Evolutionary conservation across 2,797 vertebrate genomes (phyloP), one percentile per base, ranked within the genome.

Genomic region (Crocidura indochinensis): DNA sequence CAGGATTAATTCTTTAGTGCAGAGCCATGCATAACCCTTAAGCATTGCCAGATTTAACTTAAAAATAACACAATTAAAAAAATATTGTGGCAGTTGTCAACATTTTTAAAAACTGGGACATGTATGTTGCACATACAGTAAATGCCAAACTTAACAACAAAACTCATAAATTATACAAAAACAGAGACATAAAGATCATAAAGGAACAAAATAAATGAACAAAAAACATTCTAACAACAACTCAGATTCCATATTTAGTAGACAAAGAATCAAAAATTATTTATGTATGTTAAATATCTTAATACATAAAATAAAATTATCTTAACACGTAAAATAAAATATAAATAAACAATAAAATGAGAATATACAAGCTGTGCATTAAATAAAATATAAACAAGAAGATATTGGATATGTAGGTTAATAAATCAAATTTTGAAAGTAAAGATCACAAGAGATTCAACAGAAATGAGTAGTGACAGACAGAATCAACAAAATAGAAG

Each of bases 121-220:
- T 51, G 51, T 56, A 15, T 56, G 53, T 15, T 56, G 53, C 15
- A 14, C 53, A 56, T 17, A 56, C 2, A 56, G 53, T 56, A 6
- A 29, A 62, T 80, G 29, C 62, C 46, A 10, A 71, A 51, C 69
- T 76, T 87, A 81, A 78, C 17, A 81, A 65, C 10, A 38, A 84
- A n/a, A 27, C 9, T 22, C 44, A 90, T 1, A 93, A 51, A 9
- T 8, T 20, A 62, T 49, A n/a, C 2, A 83, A 77, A 74, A 79
- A 62, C 3, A 64, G 20, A 9, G 53, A 72, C 1, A 78, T 31
- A 17, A 44, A 4, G 10, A 10, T 22, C 71, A 88, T 71, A 22
- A 38, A 82, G 78, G 78, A 56, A 75, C 29, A 91, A 86, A 77
- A 87, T 65, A 82, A 88, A 69, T 15, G 11, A 7, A 77, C 31